These are phyloP conservation scores for Cephus pygmeus DNA, from an alignment of 2,888 invertebrate species.

Conservation along the genomic window DNA sequence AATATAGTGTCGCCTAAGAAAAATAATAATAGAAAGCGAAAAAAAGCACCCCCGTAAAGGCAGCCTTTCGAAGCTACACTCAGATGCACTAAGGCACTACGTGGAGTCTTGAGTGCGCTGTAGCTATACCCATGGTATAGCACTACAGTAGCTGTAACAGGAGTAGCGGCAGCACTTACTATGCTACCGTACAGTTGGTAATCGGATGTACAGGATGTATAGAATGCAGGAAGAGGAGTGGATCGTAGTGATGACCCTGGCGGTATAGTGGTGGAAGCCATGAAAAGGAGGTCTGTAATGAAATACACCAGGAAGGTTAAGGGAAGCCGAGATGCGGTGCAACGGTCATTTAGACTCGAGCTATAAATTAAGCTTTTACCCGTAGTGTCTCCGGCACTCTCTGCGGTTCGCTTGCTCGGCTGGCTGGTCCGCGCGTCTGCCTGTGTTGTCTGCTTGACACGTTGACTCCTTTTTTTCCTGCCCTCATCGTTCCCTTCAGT, in stretches of 20 bases:
- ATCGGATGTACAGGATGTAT: not conserved
- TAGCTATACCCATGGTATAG: not conserved
- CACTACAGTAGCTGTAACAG: not conserved
- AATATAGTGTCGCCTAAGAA: not conserved
- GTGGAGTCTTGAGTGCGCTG: not conserved
- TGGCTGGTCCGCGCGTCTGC: not conserved
- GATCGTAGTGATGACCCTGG: not conserved
- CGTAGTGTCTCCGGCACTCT: slow-evolving; percentile 27
- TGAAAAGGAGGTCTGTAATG: slow-evolving; percentile 31
- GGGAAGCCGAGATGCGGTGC: slow-evolving; percentile 34
- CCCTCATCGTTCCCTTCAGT: slow-evolving; percentile 16
- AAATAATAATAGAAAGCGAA: not conserved
- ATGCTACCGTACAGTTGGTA: not conserved
- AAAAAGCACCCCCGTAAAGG: not conserved
- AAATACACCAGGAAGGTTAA: slow-evolving; percentile 46
- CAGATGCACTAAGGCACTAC: not conserved
- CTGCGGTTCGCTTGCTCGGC: slow-evolving; percentile 10
- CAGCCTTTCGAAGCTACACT: not conserved
- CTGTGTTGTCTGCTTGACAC: not conserved
- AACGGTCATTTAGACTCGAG: slow-evolving; percentile 39
- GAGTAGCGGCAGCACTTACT: not conserved
- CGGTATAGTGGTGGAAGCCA: not conserved
- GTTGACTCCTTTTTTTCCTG: slow-evolving; percentile 18
- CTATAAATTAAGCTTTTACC: slow-evolving; percentile 46
- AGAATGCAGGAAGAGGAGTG: not conserved